A percentile compares a stretch with the other conserved stretches of the same genome.
Conservation (phyloP, 37 sponge, comb jelly and placozoan species). For the Beroe ovata region DNA sequence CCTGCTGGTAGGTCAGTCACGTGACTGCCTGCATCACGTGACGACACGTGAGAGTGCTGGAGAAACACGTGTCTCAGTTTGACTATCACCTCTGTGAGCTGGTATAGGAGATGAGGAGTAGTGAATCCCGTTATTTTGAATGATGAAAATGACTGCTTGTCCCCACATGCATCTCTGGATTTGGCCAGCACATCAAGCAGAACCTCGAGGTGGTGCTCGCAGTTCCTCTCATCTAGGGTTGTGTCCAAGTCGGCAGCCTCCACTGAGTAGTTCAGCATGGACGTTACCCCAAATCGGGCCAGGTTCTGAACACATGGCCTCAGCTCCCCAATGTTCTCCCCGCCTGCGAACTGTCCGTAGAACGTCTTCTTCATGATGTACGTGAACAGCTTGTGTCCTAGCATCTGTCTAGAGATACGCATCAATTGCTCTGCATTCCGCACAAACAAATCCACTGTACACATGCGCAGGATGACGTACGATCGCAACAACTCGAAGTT, state of each 20-base stretch:
- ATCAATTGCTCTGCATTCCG: slow-evolving; percentile 14
- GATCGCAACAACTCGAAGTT: slow-evolving; percentile 38
- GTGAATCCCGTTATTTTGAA: slow-evolving; percentile 59
- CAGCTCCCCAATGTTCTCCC: slow-evolving; percentile 42
- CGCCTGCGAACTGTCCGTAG: slow-evolving; percentile 69
- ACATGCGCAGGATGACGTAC: slow-evolving; percentile 9
- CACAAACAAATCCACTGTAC: slow-evolving; percentile 10
- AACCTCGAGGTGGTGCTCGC: background rate
- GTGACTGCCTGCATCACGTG: background rate
- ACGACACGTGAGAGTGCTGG: background rate
- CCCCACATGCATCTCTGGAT: slow-evolving; percentile 32
- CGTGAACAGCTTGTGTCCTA: slow-evolving; percentile 17
- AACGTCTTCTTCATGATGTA: slow-evolving; percentile 62
- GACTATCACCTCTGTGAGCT: background rate
- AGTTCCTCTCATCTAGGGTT: background rate
- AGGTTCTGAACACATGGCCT: background rate
- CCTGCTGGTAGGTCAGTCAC: background rate
- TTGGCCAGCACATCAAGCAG: slow-evolving; percentile 41
- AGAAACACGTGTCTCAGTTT: background rate
- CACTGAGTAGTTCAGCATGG: slow-evolving; percentile 46
- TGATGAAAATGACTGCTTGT: slow-evolving; percentile 5
- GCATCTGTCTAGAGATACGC: background rate
- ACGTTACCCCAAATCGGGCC: background rate
- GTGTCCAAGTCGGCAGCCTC: slow-evolving; percentile 25
- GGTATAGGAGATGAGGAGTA: background rate